Conservation (phyloP, 2,113 vertebrate species). For the Alethe diademata region DNA sequence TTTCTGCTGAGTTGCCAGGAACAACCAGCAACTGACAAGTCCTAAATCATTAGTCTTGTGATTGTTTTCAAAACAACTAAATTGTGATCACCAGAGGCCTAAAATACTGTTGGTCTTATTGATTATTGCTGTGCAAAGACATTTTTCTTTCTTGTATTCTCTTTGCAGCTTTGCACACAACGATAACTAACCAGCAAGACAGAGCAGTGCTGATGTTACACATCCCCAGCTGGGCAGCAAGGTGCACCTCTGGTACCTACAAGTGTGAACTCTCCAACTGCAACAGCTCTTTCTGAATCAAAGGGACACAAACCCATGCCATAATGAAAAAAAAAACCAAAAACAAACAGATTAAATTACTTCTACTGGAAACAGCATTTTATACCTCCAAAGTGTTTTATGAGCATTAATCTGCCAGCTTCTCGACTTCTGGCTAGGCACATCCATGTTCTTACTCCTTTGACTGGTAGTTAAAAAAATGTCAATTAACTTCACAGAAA, state of each 20-base stretch:
- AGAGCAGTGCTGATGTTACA: background rate
- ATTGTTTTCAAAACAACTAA: conserved; percentile 49
- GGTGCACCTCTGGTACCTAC: background rate
- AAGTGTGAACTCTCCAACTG: accelerated
- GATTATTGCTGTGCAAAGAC: conserved; percentile 36
- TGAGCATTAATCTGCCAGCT: background rate
- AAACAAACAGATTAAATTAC: accelerated
- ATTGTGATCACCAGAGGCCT: conserved; percentile 6
- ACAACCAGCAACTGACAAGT: conserved; percentile 3
- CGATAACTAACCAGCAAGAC: background rate
- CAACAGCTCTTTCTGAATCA: background rate
- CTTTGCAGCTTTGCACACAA: background rate
- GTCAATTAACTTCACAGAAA: background rate
- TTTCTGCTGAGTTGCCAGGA: background rate
- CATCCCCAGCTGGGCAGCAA: background rate
- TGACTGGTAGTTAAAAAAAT: background rate
- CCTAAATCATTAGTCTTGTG: conserved; percentile 11
- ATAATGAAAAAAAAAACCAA: too few species aligned
- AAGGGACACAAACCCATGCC: background rate
- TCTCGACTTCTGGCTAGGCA: background rate
- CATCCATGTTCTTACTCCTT: background rate
- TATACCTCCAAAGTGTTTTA: background rate
- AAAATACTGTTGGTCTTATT: conserved; percentile 34
- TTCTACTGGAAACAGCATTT: background rate
- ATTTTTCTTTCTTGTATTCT: conserved; percentile 24